Percentiles rank a stretch among this genome's conserved stretches.
These are phyloP conservation scores for Metalampra italica DNA, from an alignment of 2,888 invertebrate species.

Conservation along the genomic window DNA sequence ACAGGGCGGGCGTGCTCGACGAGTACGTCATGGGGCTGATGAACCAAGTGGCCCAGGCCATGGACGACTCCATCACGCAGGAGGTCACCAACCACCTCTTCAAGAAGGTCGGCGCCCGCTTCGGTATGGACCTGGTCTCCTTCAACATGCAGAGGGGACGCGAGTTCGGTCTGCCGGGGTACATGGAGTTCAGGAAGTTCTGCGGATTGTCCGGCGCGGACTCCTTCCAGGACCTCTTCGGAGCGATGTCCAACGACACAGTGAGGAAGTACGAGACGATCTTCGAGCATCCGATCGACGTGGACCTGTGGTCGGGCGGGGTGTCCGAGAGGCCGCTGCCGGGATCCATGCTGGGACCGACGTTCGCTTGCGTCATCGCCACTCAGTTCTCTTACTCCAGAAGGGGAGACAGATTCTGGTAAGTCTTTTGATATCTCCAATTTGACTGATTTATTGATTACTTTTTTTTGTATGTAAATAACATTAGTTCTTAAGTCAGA, in stretches of 20 bases:
- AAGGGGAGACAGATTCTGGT: slow-evolving; percentile 95
- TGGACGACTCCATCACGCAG: slow-evolving; percentile 95
- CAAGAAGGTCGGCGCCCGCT: slow-evolving; percentile 86
- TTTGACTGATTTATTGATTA: neutral
- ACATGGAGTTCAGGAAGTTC: slow-evolving; percentile 95
- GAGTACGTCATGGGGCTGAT: slow-evolving; percentile 95
- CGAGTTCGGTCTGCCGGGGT: slow-evolving; percentile 94
- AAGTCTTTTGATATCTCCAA: slow-evolving; percentile 21
- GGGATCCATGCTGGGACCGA: slow-evolving; percentile 95
- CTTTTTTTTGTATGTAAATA: no score
- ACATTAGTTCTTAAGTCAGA: no score
- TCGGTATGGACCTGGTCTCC: slow-evolving; percentile 93
- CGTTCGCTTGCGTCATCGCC: slow-evolving; percentile 95
- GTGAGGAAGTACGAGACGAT: slow-evolving; percentile 89
- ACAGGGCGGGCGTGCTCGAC: slow-evolving; percentile 92
- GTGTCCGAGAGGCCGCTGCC: slow-evolving; percentile 94
- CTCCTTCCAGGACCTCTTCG: slow-evolving; percentile 88
- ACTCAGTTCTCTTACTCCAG: slow-evolving; percentile 94
- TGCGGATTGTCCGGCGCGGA: slow-evolving; percentile 90
- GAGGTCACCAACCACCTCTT: slow-evolving; percentile 95
- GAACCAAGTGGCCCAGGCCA: slow-evolving; percentile 96
- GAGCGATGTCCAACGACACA: slow-evolving; percentile 93
- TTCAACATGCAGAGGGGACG: slow-evolving; percentile 96
- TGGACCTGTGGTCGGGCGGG: slow-evolving; percentile 97
- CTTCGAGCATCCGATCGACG: slow-evolving; percentile 93